Percentiles rank a stretch among this genome's conserved stretches.
Conservation (phyloP, 2,888 invertebrate species). For the Caenorhabditis sp. region DNA sequence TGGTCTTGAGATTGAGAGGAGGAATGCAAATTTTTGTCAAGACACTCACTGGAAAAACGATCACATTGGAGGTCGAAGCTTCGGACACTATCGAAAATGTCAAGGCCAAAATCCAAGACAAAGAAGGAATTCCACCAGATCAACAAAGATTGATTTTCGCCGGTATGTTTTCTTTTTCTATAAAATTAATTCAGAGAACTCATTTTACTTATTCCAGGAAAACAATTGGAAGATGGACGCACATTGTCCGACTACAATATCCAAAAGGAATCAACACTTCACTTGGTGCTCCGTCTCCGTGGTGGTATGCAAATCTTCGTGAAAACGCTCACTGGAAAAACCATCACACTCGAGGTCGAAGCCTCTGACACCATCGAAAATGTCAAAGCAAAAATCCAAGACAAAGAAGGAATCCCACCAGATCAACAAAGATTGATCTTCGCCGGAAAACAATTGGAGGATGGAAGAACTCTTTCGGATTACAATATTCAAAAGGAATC, state of each 20-base stretch:
- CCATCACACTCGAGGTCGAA: constrained; percentile 75
- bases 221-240: constrained; percentile 56
- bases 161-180: not conserved
- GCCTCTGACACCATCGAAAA: constrained; percentile 53
- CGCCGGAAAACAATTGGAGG: constrained; percentile 75
- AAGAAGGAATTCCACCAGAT: constrained; percentile 57
- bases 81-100: constrained; percentile 56
- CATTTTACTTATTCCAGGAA: constrained; percentile 13
- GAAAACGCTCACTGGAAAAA: constrained; percentile 85
- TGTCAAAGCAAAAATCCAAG: constrained; percentile 53
- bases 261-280: constrained; percentile 58
- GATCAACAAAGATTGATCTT: constrained; percentile 53
- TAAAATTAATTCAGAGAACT: no score
- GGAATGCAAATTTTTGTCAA: constrained; percentile 94
- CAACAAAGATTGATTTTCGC: constrained; percentile 53
- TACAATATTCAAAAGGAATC: constrained; percentile 80
- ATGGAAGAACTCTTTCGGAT: constrained; percentile 57
- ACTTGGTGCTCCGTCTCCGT: constrained; percentile 51
- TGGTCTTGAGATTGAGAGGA: constrained; percentile 55
- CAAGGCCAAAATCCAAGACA: constrained; percentile 56
- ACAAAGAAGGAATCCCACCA: constrained; percentile 55
- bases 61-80: constrained; percentile 72
- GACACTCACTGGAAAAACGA: constrained; percentile 86
- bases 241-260: constrained; percentile 58
- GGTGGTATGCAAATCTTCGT: constrained; percentile 89